A percentile compares a stretch with the other conserved stretches of the same genome.
These are phyloP conservation scores for Parus major DNA, from an alignment of 2,113 vertebrate genomes.

Conservation along the genomic window DNA sequence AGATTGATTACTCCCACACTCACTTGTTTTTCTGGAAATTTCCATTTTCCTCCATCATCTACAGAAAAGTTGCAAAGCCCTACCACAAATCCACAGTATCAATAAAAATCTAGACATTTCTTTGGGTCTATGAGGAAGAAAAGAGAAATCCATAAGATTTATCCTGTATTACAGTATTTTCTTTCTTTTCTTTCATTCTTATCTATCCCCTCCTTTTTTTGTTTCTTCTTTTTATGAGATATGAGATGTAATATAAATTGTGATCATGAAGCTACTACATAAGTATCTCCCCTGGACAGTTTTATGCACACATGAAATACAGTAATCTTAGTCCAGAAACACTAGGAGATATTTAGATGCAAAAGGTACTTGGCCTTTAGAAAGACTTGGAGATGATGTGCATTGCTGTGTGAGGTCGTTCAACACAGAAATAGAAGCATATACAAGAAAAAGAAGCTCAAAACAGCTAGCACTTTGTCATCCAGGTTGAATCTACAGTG, in stretches of 20 bases:
- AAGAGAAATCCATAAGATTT: neutral
- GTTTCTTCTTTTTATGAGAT: neutral
- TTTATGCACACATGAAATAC: neutral
- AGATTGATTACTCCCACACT: neutral
- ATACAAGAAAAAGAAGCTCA: neutral
- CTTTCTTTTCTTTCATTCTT: neutral
- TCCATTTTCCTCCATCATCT: neutral
- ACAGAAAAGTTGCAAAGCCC: neutral
- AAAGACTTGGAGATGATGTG: neutral
- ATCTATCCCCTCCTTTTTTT: neutral
- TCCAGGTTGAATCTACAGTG: neutral
- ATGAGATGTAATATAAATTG: neutral
- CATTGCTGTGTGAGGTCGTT: neutral
- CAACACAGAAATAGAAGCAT: neutral
- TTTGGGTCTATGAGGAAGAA: neutral
- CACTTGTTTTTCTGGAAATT: neutral
- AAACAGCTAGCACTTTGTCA: neutral
- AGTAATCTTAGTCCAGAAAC: neutral
- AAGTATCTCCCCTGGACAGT: neutral
- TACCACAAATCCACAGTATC: neutral
- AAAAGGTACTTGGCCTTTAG: neutral
- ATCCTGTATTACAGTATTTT: neutral
- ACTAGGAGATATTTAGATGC: neutral
- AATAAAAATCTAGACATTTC: neutral
- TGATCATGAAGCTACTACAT: neutral